Evolutionary conservation across 2,113 vertebrate genomes (phyloP), one percentile per base, ranked within the genome.

Genomic region (Rhabdomys dilectus): DNA sequence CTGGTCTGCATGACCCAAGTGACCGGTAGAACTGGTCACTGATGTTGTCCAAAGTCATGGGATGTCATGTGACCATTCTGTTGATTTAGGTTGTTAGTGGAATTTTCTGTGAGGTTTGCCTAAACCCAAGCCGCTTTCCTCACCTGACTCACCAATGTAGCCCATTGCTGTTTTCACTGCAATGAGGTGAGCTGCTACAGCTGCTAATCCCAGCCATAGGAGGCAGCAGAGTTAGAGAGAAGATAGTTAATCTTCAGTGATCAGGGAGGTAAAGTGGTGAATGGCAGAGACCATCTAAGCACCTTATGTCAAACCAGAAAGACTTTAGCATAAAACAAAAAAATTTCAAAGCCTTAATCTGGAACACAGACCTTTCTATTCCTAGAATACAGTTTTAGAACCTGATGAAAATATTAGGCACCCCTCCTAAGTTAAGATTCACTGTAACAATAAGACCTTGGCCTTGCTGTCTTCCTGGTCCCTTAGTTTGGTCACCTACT

Each of bases 21-120:
- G 34, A 42, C 77, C 3, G 17, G 19, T n/a, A 31, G 58, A 36
- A 7, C 39, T 45, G 58, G 39, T 10, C 1, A 0, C 26, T 26
- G 36, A 10, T 45, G 31, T 26, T 73, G 29, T 21, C 62, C 2
- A 5, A 70, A 70, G 45, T 45, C 34, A 3, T 24, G 12, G 22
- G 73, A 51, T 53, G 1, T 9, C 21, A 1, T 51, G 10, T 75
- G 58, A 8, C 34, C 17, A 16, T 48, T 48, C 56, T 16, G 19
- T 42, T n/a, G 22, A 24, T 88, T 72, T 81, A 42, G 39, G 64
- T n/a, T 8, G 24, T 64, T 68, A 2, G 5, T 51, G 42, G 34
- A 58, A 60, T 84, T 66, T 72, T 56, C 70, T 48, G 5, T 53
- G 24, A 56, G 36, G 2, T 76, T 89, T 62, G 31, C 62, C 53